Evolutionary conservation across 2,113 vertebrate species (phyloP), one percentile per base, ranked within the genome.

Genomic region (Actenoides lindsayi): DNA sequence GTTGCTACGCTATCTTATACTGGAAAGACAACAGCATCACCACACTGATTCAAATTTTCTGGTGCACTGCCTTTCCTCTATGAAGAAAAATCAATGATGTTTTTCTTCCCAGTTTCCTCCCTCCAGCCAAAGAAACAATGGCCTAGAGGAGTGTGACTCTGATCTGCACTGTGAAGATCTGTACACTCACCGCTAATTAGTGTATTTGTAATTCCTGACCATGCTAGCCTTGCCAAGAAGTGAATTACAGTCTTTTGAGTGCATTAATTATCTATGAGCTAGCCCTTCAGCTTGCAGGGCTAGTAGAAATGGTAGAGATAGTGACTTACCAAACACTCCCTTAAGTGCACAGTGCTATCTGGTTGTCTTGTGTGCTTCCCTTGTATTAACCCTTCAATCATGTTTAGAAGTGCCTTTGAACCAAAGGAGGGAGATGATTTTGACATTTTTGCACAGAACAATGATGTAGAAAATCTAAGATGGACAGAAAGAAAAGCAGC

Each of bases 301-400:
- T 83, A 64, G 37, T 71, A 80, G 57, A 75, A 93, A 93, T 51
- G n/a, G 35, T 78, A 81, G 62, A 50, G 60, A 44, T 14, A 59
- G 42, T 57, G 93, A 87, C 19, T 54, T 51, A 54, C 5, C 25
- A 35, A 84, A 60, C 24, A 31, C 25, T 64, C 11, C 28, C 37
- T 87, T 86, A 94, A 93, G 53, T n/a, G n/a, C 33, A 54, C 11
- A 33, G 48, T 33, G 11, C 12, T 68, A 28, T 71, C 84, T 87
- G 37, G 71, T 39, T 75, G 39, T 46, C 39, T 64, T 33, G 42
- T 83, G 24, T 37, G 11, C 24, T 71, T 93, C 57, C 76, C 51
- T 80, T 90, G 13, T 41, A 78, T 92, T 94, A 96, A 94, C 88
- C 83, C 87, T 88, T 92, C 77, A 92, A 50, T 84, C 70, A 93